Conservation (phyloP, 2,888 invertebrate genomes). For the Harpalus rufipes region DNA sequence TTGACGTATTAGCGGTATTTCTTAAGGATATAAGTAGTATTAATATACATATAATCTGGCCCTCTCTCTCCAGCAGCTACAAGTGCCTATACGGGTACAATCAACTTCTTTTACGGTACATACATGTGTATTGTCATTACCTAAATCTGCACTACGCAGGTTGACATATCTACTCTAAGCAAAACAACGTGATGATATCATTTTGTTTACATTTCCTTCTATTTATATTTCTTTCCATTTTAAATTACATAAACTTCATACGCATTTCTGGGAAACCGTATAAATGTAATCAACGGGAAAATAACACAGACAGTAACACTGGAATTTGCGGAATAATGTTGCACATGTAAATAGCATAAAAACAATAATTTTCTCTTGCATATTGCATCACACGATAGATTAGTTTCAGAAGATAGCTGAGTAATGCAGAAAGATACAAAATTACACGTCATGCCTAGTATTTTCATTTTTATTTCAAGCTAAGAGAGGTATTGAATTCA, state of each 20-base stretch:
- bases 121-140: too few species aligned
- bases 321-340: not conserved
- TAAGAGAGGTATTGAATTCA: too few species aligned
- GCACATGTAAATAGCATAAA: conserved; percentile 7
- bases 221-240: not conserved
- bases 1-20: too few species aligned
- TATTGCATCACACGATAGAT: conserved; percentile 23
- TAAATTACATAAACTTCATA: not conserved
- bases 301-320: not conserved
- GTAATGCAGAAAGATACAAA: conserved; percentile 11
- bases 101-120: too few species aligned
- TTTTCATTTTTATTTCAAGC: conserved; percentile 10
- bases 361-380: conserved; percentile 23
- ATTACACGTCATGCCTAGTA: conserved; percentile 6
- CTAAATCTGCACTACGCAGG: too few species aligned
- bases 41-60: too few species aligned
- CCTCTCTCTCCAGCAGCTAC: too few species aligned
- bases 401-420: conserved; percentile 20
- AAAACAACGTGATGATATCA: too few species aligned
- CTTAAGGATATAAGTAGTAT: too few species aligned
- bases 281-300: not conserved
- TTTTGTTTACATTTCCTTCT: too few species aligned
- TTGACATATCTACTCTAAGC: too few species aligned
- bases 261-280: not conserved
- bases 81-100: too few species aligned